Evolutionary conservation across 1,140 invertebrate genomes (phyloP), one percentile per base, ranked within the genome.

Genomic region (Aleiodes sp.): DNA sequence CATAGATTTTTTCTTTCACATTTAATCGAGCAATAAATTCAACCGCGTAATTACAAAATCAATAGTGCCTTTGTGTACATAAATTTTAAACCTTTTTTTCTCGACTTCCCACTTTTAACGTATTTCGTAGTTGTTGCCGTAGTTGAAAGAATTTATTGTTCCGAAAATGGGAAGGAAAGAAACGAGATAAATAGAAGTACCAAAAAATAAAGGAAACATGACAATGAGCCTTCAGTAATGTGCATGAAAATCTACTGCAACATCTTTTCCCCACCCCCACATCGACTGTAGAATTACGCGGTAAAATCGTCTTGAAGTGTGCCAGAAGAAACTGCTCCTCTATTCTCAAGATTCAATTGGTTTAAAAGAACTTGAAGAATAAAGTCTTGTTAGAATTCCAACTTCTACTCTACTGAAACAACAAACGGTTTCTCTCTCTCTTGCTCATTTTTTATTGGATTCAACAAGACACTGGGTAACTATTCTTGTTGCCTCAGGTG

Each of bases 21-120:
- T 52, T 21, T 52, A 52, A 52, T 52, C 46, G 21, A 24, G 21
- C 46, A 6, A 52, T 52, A 52, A 52, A 52, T 52, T 52, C 46
- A 12, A 12, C 16, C 19, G 19, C 46, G 46, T 52, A 52, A 52
- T 52, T 52, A 19, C 21, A 24, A 52, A 52, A 52, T 52, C 46
- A 21, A 52, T 52, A 24, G 46, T 24, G 19, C n/a, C n/a, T n/a
- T n/a, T 52, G 46, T 24, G 26, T 52, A 16, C 26, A 52, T 52
- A 52, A 52, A 52, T 52, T 52, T 9, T 21, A 16, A 52, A 52
- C 19, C 26, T 52, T 52, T 43, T 43, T 52, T 52, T 21, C n/a
- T n/a, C n/a, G n/a, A n/a, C 14, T n/a, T 46, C 14, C 16, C 14
- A 46, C 41, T 46, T 16, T 46, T 14, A n/a, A 16, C 26, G 8